These are phyloP conservation scores for Pollenia labialis DNA, from an alignment of 2,888 invertebrate species.

Conservation along the genomic window DNA sequence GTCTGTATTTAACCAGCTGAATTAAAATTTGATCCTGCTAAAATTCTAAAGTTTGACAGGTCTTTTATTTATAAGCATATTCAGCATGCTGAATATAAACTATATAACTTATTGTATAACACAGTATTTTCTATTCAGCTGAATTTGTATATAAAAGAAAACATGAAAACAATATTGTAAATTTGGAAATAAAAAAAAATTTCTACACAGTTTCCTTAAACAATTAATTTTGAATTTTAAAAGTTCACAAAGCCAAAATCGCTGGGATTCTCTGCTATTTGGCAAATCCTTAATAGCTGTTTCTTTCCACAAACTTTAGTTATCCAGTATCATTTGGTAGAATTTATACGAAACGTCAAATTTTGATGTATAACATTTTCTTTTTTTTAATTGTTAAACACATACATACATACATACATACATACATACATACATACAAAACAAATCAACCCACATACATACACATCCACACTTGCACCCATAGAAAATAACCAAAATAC, in stretches of 20 bases:
- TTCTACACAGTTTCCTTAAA: too few relatives aligned
- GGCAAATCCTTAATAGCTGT: background rate
- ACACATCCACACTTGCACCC: background rate
- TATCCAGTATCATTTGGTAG: conserved; percentile 23
- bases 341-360: conserved; percentile 45
- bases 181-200: too few relatives aligned
- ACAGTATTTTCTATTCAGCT: too few relatives aligned
- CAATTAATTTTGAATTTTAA: background rate
- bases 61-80: too few relatives aligned
- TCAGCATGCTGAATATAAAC: too few relatives aligned
- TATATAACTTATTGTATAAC: too few relatives aligned
- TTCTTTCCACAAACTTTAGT: conserved; percentile 9
- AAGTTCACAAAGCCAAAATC: background rate
- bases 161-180: too few relatives aligned
- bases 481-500: conserved; percentile 50
- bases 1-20: too few relatives aligned
- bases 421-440: background rate
- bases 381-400: conserved; percentile 61
- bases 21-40: too few relatives aligned
- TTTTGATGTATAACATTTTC: conserved; percentile 53
- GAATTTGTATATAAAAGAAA: too few relatives aligned
- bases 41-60: too few relatives aligned
- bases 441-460: background rate
- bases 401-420: conserved; percentile 14
- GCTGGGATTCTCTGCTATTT: background rate